Conservation (phyloP, 2,113 vertebrate genomes). For the Globicephala melas region DNA sequence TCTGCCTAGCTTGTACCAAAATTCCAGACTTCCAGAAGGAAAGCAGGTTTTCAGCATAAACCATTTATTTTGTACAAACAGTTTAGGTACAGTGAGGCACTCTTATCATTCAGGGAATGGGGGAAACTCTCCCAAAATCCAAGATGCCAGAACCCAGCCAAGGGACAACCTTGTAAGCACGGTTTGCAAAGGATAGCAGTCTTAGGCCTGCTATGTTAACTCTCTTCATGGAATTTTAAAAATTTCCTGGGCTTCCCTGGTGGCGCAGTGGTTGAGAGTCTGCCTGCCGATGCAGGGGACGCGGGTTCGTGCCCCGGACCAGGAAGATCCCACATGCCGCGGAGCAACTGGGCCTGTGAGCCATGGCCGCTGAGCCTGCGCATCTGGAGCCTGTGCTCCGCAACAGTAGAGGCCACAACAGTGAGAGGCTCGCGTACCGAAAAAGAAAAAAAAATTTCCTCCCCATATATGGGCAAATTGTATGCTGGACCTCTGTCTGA, state of each 20-base stretch:
- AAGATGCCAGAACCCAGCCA: background rate
- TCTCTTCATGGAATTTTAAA: background rate
- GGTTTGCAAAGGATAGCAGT: background rate
- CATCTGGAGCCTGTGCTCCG: too few relatives aligned
- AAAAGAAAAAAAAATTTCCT: background rate
- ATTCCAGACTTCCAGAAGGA: slow-evolving; percentile 4
- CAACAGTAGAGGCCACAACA: too few relatives aligned
- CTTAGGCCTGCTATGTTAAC: background rate
- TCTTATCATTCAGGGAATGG: background rate
- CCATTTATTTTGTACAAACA: background rate
- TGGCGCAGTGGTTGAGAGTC: too few relatives aligned
- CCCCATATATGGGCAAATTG: background rate
- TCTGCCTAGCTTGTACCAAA: background rate
- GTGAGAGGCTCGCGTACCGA: too few relatives aligned
- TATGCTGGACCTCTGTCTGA: background rate
- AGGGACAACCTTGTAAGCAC: background rate
- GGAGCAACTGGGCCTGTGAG: too few relatives aligned
- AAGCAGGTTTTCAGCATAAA: background rate
- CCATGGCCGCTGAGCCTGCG: too few relatives aligned
- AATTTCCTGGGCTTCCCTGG: too few relatives aligned
- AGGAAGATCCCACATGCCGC: too few relatives aligned
- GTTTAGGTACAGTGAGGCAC: background rate
- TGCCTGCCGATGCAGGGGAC: too few relatives aligned
- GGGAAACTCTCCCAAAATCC: background rate
- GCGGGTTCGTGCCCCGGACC: too few relatives aligned